phyloP scores from a whole-genome alignment of 2,113 vertebrate genomes.

The Paramisgurnus dabryanus region DNA sequence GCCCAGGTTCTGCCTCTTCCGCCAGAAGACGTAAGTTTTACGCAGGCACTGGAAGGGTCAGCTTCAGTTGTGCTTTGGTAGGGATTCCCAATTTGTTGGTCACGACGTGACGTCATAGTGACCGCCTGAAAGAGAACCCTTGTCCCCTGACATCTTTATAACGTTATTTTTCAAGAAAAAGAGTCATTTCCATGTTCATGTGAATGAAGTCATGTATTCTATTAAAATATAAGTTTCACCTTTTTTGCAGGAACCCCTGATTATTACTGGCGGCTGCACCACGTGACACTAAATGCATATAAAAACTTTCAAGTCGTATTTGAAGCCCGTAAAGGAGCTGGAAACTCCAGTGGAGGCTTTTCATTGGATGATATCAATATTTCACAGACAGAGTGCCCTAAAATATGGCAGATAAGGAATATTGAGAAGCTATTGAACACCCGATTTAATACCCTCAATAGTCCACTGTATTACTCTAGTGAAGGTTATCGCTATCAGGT shows the following conservation, averaged over 20 bases:
- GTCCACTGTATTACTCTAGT: conserved; percentile 78
- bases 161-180: no score
- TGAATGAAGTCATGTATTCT: no score
- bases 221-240: no score
- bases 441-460: conserved; percentile 46
- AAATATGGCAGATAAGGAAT: conserved; percentile 76
- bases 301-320: conserved; percentile 76
- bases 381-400: conserved; percentile 81
- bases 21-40: no score
- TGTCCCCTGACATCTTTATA: no score
- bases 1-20: no score
- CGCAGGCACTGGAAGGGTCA: no score
- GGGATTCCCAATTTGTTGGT: no score
- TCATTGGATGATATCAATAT: conserved; percentile 88
- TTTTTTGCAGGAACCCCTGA: conserved; percentile 52
- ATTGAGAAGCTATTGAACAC: conserved; percentile 64
- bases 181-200: no score
- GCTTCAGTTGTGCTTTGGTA: no score
- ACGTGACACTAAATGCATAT: conserved; percentile 56
- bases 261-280: conserved; percentile 77
- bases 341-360: conserved; percentile 75
- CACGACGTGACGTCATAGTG: no score
- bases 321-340: conserved; percentile 71
- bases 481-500: conserved; percentile 81
- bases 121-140: no score